Evolutionary conservation across 2,113 vertebrate species (phyloP).

Genomic region (Dromaius novaehollandiae): DNA sequence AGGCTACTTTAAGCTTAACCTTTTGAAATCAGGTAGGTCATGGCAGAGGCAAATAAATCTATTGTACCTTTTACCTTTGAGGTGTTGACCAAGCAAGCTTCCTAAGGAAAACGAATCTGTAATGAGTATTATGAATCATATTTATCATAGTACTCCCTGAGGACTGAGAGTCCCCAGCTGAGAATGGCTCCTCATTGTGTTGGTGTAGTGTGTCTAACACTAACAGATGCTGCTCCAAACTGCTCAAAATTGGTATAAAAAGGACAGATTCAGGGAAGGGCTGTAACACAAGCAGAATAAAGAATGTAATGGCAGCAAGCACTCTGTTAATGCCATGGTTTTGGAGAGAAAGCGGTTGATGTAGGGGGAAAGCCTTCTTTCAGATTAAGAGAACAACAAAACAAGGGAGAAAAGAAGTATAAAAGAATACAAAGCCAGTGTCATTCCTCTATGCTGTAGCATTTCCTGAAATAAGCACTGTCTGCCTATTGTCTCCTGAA

Average conservation of each 20-base stretch:
- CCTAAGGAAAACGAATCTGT: slow-evolving; percentile 56
- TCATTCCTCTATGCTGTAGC: not conserved
- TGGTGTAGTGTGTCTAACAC: slow-evolving; percentile 55
- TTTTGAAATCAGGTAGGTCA: slow-evolving; percentile 63
- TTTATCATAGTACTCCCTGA: slow-evolving; percentile 56
- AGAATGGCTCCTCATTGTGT: slow-evolving; percentile 58
- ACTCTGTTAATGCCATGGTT: slow-evolving; percentile 11
- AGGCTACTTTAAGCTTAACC: slow-evolving; percentile 65
- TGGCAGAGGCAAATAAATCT: slow-evolving; percentile 51
- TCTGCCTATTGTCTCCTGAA: not conserved
- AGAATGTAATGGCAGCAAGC: slow-evolving; percentile 36
- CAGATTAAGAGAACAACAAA: slow-evolving; percentile 27
- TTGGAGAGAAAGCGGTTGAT: slow-evolving; percentile 29
- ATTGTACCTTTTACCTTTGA: slow-evolving; percentile 61
- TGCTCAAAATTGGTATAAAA: slow-evolving; percentile 44
- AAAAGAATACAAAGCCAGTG: slow-evolving; percentile 50
- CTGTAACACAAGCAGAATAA: slow-evolving; percentile 12
- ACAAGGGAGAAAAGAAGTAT: slow-evolving; percentile 34
- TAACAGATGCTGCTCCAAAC: slow-evolving; percentile 60
- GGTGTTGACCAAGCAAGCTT: slow-evolving; percentile 56
- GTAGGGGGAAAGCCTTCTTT: slow-evolving; percentile 32
- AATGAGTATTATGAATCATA: slow-evolving; percentile 57
- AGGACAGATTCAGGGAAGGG: not conserved
- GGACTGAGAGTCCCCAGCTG: slow-evolving; percentile 62
- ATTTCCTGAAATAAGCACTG: slow-evolving; percentile 52